A percentile compares a stretch with the other conserved stretches of the same genome.
Evolutionary conservation across 2,888 invertebrate genomes (phyloP).

Genomic region (Eupithecia tripunctaria): DNA sequence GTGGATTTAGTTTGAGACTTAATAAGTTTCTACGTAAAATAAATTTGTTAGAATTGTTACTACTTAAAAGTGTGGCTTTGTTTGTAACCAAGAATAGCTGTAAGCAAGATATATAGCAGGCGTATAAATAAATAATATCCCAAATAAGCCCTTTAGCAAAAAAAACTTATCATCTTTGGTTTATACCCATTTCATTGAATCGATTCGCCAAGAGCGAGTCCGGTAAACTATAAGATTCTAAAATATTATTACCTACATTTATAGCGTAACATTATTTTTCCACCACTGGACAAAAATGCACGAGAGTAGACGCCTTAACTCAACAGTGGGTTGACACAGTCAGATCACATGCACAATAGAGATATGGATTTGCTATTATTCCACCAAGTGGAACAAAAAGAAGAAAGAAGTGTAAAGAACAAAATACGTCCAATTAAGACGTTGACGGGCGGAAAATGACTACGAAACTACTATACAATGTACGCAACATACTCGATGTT

Average conservation of each 20-base stretch:
- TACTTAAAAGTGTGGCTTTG: not conserved
- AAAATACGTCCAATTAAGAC: not conserved
- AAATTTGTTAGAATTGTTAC: not conserved
- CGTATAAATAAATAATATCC: not conserved
- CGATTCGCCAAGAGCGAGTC: not conserved
- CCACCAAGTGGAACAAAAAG: not conserved
- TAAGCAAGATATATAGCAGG: not conserved
- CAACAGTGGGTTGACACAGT: no score
- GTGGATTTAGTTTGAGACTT: slow-evolving; percentile 23
- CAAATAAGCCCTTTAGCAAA: not conserved
- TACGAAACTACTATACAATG: no score
- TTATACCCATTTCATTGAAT: not conserved
- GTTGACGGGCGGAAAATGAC: no score
- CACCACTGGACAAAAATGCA: not conserved
- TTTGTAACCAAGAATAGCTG: not conserved
- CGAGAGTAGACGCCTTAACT: not conserved
- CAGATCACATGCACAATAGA: not conserved
- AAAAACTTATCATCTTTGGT: not conserved
- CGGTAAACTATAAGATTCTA: not conserved
- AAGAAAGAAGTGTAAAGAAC: not conserved
- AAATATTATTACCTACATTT: not conserved
- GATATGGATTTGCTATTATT: not conserved
- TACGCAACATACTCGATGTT: no score
- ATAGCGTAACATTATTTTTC: no score
- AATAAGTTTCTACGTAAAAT: not conserved